A percentile compares a stretch with the other conserved stretches of the same genome.
These are phyloP conservation scores for Lepidurus apus DNA, from an alignment of 1,140 invertebrate species.

Conservation along the genomic window DNA sequence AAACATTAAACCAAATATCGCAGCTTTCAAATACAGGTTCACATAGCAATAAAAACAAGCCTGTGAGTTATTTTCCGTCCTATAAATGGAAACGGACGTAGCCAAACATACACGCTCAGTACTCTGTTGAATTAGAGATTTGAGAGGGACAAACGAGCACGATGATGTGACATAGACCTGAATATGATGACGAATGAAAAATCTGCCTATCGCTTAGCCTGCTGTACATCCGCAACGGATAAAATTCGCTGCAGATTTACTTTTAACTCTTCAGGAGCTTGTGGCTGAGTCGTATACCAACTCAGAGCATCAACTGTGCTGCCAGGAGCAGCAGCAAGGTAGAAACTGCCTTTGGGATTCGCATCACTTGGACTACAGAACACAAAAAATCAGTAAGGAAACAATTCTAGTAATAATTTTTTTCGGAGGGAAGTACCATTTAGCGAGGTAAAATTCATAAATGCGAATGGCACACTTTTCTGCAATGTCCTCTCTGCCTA, in stretches of 20 bases:
- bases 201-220: neutral
- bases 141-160: too few relatives aligned
- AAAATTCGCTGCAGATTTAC: neutral
- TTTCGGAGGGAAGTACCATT: neutral
- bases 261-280: neutral
- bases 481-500: neutral
- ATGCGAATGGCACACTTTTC: neutral
- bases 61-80: too few relatives aligned
- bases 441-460: slow-evolving; percentile 7
- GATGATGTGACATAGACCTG: too few relatives aligned
- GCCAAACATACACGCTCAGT: too few relatives aligned
- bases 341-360: neutral
- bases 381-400: neutral
- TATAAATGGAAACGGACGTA: too few relatives aligned
- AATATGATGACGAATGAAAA: too few relatives aligned
- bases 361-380: neutral
- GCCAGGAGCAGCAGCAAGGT: neutral
- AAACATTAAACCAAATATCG: neutral
- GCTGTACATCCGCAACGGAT: neutral
- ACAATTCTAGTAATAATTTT: neutral
- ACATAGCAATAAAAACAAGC: neutral
- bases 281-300: neutral
- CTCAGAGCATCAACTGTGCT: neutral
- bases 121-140: too few relatives aligned
- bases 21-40: neutral